These are phyloP conservation scores for Cheilosia scutellata DNA, from an alignment of 2,888 invertebrate species.

Conservation along the genomic window DNA sequence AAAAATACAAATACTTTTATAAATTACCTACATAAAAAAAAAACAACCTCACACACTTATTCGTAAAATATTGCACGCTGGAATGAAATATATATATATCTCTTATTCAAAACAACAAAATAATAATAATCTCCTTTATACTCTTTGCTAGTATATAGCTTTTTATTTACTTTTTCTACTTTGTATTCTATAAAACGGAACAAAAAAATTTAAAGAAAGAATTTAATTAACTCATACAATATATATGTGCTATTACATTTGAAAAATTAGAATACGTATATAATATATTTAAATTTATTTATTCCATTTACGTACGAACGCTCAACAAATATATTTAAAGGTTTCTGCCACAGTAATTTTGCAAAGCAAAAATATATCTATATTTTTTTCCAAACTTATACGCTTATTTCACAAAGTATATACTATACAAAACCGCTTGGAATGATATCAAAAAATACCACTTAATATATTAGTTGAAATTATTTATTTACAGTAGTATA, in stretches of 20 bases:
- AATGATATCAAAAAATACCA: constrained; percentile 66
- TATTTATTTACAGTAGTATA: constrained; percentile 65
- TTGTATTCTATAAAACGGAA: constrained; percentile 51
- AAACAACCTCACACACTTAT: constrained; percentile 77
- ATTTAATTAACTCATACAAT: constrained; percentile 25
- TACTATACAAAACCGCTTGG: constrained; percentile 70
- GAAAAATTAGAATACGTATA: constrained; percentile 54
- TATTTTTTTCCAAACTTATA: constrained; percentile 54
- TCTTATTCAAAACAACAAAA: constrained; percentile 65
- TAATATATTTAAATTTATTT: constrained; percentile 47
- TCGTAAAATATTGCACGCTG: constrained; percentile 78
- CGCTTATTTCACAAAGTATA: constrained; percentile 71
- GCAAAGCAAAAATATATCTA: constrained; percentile 60
- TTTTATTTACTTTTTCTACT: constrained; percentile 68
- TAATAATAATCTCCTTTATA: constrained; percentile 68
- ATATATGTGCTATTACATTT: constrained; percentile 16
- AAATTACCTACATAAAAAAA: constrained; percentile 53
- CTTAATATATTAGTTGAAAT: constrained; percentile 64
- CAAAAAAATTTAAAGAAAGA: constrained; percentile 34
- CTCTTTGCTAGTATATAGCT: constrained; percentile 77
- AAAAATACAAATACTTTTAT: constrained; percentile 31
- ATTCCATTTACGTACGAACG: constrained; percentile 55
- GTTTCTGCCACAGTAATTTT: constrained; percentile 69
- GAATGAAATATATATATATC: constrained; percentile 78
- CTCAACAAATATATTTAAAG: constrained; percentile 75